Evolutionary conservation across 2,113 vertebrate genomes (phyloP).

Genomic region (Manacus vitellinus): DNA sequence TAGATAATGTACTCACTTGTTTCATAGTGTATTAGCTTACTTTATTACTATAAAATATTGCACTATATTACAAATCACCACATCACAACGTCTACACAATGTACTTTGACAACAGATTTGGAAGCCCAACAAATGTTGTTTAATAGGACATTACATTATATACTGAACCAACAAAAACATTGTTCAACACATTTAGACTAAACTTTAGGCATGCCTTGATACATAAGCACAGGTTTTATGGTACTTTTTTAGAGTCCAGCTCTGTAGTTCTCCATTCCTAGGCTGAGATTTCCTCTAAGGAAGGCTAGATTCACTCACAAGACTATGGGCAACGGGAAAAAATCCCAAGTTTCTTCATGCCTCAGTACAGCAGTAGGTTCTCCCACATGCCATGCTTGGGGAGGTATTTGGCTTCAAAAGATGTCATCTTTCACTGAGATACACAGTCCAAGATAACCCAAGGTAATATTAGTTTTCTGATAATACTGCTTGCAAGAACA

Average conservation of each 20-base stretch:
- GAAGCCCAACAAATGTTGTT: conserved; percentile 45
- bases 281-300: not conserved
- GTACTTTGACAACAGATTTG: conserved; percentile 54
- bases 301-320: not conserved
- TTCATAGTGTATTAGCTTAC: conserved; percentile 56
- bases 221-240: conserved; percentile 11
- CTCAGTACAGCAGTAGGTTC: not conserved
- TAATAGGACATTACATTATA: conserved; percentile 64
- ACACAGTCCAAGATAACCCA: not conserved
- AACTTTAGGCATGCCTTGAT: conserved; percentile 41
- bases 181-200: conserved; percentile 45
- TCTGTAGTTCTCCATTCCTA: not conserved
- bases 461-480: not conserved
- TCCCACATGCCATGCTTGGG: not conserved
- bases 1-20: conserved; percentile 66
- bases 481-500: not conserved
- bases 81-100: conserved; percentile 46
- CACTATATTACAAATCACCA: conserved; percentile 64
- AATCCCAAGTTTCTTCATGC: not conserved
- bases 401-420: not conserved
- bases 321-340: not conserved
- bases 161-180: conserved; percentile 53
- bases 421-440: not conserved
- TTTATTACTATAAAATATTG: conserved; percentile 68
- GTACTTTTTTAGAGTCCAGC: not conserved